These are phyloP conservation scores for Microtus californicus DNA, from an alignment of 2,797 vertebrate genomes.

Conservation along the genomic window DNA sequence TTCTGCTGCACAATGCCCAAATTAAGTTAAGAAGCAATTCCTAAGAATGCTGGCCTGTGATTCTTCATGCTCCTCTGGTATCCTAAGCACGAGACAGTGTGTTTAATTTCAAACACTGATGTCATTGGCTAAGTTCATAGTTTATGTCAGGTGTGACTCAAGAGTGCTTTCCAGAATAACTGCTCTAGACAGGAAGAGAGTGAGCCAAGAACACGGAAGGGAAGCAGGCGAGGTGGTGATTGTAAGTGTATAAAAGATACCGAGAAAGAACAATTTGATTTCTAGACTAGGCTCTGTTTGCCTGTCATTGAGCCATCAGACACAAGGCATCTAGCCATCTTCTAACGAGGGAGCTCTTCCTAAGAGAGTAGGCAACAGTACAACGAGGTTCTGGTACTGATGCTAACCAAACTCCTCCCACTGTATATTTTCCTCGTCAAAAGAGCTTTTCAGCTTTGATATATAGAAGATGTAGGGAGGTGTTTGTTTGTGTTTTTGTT, in stretches of 20 bases:
- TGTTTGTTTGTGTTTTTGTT: background rate
- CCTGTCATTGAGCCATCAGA: background rate
- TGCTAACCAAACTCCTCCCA: background rate
- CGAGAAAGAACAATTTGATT: background rate
- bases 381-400: background rate
- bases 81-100: conserved; percentile 57
- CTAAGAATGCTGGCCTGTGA: conserved; percentile 66
- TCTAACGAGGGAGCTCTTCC: background rate
- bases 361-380: background rate
- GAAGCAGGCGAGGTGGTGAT: background rate
- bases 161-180: conserved; percentile 40
- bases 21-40: conserved; percentile 81
- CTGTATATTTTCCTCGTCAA: background rate
- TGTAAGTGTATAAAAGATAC: background rate
- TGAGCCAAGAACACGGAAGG: background rate
- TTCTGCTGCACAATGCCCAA: conserved; percentile 76
- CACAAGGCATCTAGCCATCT: background rate
- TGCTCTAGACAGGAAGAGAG: background rate
- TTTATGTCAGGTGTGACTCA: conserved; percentile 64
- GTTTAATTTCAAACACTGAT: conserved; percentile 76
- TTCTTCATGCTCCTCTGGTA: conserved; percentile 67
- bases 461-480: background rate
- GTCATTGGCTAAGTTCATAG: conserved; percentile 51
- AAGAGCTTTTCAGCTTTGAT: conserved; percentile 11
- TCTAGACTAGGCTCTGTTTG: background rate